Percentiles rank a stretch among this genome's conserved stretches.
Conservation (phyloP, 2,113 vertebrate species). For the Hippopotamus amphibius region DNA sequence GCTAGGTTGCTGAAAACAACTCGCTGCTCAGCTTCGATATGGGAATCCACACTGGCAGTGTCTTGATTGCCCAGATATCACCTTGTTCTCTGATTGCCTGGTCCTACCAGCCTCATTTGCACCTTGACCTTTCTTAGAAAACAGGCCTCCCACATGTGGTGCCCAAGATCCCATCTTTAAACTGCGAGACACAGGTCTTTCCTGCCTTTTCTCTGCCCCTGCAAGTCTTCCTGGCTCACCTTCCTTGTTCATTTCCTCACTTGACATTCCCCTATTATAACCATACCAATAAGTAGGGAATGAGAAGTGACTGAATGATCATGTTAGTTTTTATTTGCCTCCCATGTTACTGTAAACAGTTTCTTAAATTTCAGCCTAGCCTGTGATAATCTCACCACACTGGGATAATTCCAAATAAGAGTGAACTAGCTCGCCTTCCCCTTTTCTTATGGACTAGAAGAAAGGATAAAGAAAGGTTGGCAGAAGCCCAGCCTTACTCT, state of each 20-base stretch:
- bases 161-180: background rate
- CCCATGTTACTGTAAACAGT: conserved; percentile 8
- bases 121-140: conserved; percentile 9
- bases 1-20: background rate
- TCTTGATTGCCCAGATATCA: background rate
- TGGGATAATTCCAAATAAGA: conserved; percentile 42
- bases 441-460: background rate
- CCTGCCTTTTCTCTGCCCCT: background rate
- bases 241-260: background rate
- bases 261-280: background rate
- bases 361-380: conserved; percentile 35
- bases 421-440: background rate
- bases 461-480: background rate
- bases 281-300: background rate
- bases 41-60: background rate
- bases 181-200: background rate
- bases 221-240: background rate
- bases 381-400: conserved; percentile 40
- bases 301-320: background rate
- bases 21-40: background rate
- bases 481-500: background rate
- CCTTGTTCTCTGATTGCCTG: background rate
- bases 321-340: conserved; percentile 1
- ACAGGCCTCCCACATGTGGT: background rate
- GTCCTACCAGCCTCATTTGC: background rate